Percentiles rank a stretch among this genome's conserved stretches.
These are phyloP conservation scores for Sweltsa coloradensis DNA, from an alignment of 1,140 invertebrate genomes.

Conservation along the genomic window DNA sequence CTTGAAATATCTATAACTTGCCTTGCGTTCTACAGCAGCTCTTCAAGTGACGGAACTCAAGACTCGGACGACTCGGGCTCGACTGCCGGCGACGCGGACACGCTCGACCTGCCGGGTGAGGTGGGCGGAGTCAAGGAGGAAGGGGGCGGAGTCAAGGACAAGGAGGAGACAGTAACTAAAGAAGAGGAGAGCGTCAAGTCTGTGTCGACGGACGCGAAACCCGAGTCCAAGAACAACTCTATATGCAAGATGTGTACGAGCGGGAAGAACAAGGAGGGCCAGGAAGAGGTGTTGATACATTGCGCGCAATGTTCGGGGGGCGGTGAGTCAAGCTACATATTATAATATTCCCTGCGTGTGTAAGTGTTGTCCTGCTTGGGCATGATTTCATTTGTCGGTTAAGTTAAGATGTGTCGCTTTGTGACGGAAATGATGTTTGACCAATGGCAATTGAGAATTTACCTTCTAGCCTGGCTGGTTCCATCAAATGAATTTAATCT, in stretches of 20 bases:
- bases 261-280: slow-evolving; percentile 26
- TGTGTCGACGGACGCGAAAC: slow-evolving; percentile 7
- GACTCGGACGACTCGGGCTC: slow-evolving; percentile 36
- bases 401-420: too few species aligned
- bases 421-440: too few species aligned
- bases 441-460: too few species aligned
- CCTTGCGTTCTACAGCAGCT: slow-evolving; percentile 29
- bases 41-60: slow-evolving; percentile 35
- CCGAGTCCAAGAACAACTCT: slow-evolving; percentile 14
- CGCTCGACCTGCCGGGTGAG: slow-evolving; percentile 1
- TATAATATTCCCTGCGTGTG: too few species aligned
- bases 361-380: too few species aligned
- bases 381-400: too few species aligned
- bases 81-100: slow-evolving; percentile 16
- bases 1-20: too few species aligned
- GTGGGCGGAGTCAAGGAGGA: slow-evolving; percentile 34
- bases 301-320: slow-evolving; percentile 62
- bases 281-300: slow-evolving; percentile 42
- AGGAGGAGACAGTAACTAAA: neutral
- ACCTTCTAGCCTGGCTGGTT: too few species aligned
- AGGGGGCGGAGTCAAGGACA: slow-evolving; percentile 11
- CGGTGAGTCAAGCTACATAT: too few species aligned
- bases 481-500: too few species aligned
- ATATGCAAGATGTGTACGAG: slow-evolving; percentile 33
- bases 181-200: neutral